These are phyloP conservation scores for Magallana nippona DNA, from an alignment of 2,888 invertebrate genomes.

Conservation along the genomic window DNA sequence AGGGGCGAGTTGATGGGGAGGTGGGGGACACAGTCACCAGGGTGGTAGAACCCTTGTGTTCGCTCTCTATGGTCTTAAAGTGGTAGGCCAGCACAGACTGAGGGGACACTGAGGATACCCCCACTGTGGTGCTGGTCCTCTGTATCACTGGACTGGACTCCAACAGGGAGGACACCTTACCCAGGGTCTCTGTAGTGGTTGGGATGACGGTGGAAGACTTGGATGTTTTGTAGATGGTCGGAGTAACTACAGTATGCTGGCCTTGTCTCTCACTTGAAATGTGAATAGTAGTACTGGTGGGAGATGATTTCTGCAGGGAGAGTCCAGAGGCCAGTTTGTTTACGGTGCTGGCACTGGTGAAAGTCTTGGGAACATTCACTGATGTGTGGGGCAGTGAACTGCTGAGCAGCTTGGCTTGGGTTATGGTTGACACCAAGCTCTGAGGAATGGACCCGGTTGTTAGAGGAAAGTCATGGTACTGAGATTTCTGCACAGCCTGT, in stretches of 20 bases:
- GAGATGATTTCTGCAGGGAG: slow-evolving; percentile 12
- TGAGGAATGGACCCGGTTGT: slow-evolving; percentile 62
- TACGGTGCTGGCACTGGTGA: slow-evolving; percentile 36
- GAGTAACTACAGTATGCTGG: slow-evolving; percentile 27
- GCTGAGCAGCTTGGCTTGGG: slow-evolving; percentile 66
- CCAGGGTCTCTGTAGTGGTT: slow-evolving; percentile 65
- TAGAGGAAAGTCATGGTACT: slow-evolving; percentile 75
- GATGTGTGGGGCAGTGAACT: slow-evolving; percentile 42
- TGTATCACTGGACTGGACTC: slow-evolving; percentile 67
- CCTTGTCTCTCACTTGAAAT: slow-evolving; percentile 45
- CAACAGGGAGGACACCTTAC: slow-evolving; percentile 71
- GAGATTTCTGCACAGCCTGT: slow-evolving; percentile 71
- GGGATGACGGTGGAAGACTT: slow-evolving; percentile 34
- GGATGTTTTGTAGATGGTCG: slow-evolving; percentile 27
- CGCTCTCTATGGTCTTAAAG: slow-evolving; percentile 28
- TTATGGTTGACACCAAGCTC: slow-evolving; percentile 53
- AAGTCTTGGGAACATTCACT: slow-evolving; percentile 33
- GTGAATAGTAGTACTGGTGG: slow-evolving; percentile 44
- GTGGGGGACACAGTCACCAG: slow-evolving; percentile 41
- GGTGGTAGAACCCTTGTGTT: slow-evolving; percentile 8
- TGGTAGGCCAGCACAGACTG: slow-evolving; percentile 28
- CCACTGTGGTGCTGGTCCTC: slow-evolving; percentile 43
- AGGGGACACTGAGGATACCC: slow-evolving; percentile 26
- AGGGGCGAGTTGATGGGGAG: slow-evolving; percentile 34
- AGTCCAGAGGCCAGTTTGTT: slow-evolving; percentile 36